Conservation (phyloP, 2,797 vertebrate genomes). For the Chrosomus eos region DNA sequence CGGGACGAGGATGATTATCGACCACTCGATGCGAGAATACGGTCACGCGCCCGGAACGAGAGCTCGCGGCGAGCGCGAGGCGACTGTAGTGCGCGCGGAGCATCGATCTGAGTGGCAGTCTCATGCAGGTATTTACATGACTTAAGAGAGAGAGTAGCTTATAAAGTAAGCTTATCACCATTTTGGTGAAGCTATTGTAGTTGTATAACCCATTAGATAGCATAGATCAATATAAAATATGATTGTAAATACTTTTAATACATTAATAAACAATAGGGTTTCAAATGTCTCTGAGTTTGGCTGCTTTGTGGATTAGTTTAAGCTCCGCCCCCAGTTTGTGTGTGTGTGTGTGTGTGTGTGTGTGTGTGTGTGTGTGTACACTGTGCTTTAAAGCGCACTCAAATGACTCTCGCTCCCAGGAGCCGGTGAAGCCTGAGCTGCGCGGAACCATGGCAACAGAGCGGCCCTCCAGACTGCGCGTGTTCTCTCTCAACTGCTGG, state of each 20-base stretch:
- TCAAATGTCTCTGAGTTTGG: conserved; percentile 5
- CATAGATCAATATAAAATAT: no score
- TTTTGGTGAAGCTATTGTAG: background rate
- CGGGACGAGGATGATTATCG: conserved; percentile 18
- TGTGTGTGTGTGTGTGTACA: background rate
- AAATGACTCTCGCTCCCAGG: background rate
- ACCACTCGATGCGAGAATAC: conserved; percentile 3
- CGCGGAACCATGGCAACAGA: conserved; percentile 50
- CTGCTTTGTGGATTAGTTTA: conserved; percentile 34
- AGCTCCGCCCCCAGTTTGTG: conserved; percentile 11
- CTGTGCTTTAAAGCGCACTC: conserved; percentile 22
- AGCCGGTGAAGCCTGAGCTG: conserved; percentile 29
- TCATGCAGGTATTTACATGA: conserved; percentile 11
- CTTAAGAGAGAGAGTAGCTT: background rate
- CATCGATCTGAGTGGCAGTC: background rate
- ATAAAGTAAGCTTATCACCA: background rate
- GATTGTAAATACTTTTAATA: background rate
- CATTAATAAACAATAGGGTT: background rate
- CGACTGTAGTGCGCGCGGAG: background rate
- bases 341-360: background rate
- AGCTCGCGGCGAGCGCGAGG: background rate
- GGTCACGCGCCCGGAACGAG: background rate
- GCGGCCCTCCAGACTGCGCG: conserved; percentile 50
- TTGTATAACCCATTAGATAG: background rate
- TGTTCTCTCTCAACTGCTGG: conserved; percentile 66